Conservation (phyloP, 2,888 invertebrate genomes). For the Tryphoninae sp. region DNA sequence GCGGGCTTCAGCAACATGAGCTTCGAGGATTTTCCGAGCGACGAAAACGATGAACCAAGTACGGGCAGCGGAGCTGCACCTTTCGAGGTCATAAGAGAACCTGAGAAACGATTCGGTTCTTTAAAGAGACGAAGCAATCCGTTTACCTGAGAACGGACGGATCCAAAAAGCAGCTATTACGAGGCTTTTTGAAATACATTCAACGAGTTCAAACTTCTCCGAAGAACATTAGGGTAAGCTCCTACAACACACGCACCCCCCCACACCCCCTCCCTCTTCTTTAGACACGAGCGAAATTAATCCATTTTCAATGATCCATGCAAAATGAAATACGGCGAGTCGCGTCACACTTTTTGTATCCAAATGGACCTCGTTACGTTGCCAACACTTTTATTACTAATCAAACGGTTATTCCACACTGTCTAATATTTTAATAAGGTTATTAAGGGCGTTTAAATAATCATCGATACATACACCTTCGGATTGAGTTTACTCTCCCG, state of each 20-base stretch:
- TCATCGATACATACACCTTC: too few species aligned
- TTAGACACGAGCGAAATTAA: neutral
- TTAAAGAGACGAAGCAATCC: conserved; percentile 82
- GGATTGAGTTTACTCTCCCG: too few species aligned
- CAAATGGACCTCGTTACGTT: too few species aligned
- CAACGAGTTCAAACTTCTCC: conserved; percentile 7
- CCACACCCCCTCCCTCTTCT: neutral
- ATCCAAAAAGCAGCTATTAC: conserved; percentile 44
- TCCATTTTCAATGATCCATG: neutral
- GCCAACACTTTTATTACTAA: too few species aligned
- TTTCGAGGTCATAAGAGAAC: conserved; percentile 85
- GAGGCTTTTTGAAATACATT: conserved; percentile 57
- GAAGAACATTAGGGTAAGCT: neutral
- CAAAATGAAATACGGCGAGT: too few species aligned
- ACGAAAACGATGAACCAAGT: conserved; percentile 82
- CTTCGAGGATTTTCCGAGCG: conserved; percentile 88
- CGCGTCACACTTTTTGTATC: too few species aligned
- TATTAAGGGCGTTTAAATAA: too few species aligned
- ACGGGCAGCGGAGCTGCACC: conserved; percentile 82
- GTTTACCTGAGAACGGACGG: conserved; percentile 78
- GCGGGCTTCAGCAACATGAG: conserved; percentile 89
- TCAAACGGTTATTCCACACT: too few species aligned
- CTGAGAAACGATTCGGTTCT: conserved; percentile 80
- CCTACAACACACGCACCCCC: neutral
- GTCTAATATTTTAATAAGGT: too few species aligned